Percentiles rank a stretch among this genome's conserved stretches.
phyloP scores from a whole-genome alignment of 30 jellyfish, hydroid and myxozoan genomes.

The Morbakka virulenta region DNA sequence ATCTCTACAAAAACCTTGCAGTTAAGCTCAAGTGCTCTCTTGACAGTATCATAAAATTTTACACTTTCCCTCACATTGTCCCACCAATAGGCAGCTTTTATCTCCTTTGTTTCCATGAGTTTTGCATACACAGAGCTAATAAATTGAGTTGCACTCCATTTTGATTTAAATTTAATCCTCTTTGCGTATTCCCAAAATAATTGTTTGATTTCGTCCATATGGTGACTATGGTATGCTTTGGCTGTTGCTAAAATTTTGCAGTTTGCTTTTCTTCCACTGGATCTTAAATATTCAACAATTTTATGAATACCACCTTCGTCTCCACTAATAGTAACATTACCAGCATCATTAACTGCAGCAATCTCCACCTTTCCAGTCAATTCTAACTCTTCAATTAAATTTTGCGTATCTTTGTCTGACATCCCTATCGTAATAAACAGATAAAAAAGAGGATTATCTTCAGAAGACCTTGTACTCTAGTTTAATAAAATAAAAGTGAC shows the following conservation, averaged over 20 bases:
- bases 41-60: slow-evolving; percentile 5
- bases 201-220: slow-evolving; percentile 35
- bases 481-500: no score
- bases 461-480: not conserved
- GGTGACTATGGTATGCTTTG: slow-evolving; percentile 60
- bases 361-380: not conserved
- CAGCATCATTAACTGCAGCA: slow-evolving; percentile 42
- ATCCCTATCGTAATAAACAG: not conserved
- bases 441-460: not conserved
- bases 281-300: slow-evolving; percentile 1
- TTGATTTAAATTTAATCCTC: slow-evolving; percentile 12
- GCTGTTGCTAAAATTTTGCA: slow-evolving; percentile 14
- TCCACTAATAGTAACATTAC: slow-evolving; percentile 46
- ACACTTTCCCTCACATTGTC: slow-evolving; percentile 31
- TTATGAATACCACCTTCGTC: slow-evolving; percentile 34
- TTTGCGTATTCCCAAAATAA: slow-evolving; percentile 5
- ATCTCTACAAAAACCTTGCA: slow-evolving; percentile 8
- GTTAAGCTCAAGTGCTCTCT: slow-evolving; percentile 10
- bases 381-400: not conserved
- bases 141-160: not conserved
- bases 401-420: not conserved
- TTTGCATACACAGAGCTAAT: slow-evolving; percentile 32
- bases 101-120: not conserved
- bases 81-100: slow-evolving; percentile 45
- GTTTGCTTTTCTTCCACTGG: not conserved